A percentile compares a stretch with the other conserved stretches of the same genome.
phyloP scores from a whole-genome alignment of 1,140 invertebrate species.

The Lysiphlebus fabarum region DNA sequence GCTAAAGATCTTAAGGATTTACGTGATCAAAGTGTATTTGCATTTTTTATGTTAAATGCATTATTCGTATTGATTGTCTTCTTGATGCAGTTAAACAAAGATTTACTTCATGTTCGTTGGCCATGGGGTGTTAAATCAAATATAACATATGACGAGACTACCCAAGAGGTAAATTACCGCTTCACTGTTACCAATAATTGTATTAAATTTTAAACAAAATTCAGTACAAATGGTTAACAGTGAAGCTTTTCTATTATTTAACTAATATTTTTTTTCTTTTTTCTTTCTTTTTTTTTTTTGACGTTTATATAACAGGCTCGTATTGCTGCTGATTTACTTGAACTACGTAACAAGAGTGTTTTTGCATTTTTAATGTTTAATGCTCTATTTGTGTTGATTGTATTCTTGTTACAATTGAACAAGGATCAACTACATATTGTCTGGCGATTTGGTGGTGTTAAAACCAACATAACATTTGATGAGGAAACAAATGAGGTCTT shows the following conservation, averaged over 20 bases:
- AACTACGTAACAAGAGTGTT: slow-evolving; percentile 92
- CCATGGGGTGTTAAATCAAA: slow-evolving; percentile 90
- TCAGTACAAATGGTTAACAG: slow-evolving; percentile 21
- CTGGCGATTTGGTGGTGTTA: slow-evolving; percentile 85
- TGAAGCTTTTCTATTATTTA: slow-evolving; percentile 34
- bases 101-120: slow-evolving; percentile 89
- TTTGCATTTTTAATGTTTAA: slow-evolving; percentile 99
- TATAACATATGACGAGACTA: slow-evolving; percentile 83
- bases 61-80: slow-evolving; percentile 97
- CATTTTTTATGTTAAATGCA: slow-evolving; percentile 97
- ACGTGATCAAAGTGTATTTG: slow-evolving; percentile 90
- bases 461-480: slow-evolving; percentile 90
- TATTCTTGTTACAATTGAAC: slow-evolving; percentile 96
- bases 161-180: slow-evolving; percentile 76
- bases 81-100: slow-evolving; percentile 94
- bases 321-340: slow-evolving; percentile 83
- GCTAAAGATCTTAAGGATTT: slow-evolving; percentile 87
- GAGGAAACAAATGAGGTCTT: slow-evolving; percentile 83
- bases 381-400: slow-evolving; percentile 96
- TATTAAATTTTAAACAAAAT: slow-evolving; percentile 3
- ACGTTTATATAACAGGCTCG: slow-evolving; percentile 66
- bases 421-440: slow-evolving; percentile 93
- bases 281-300: slow-evolving; percentile 48
- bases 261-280: slow-evolving; percentile 36
- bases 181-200: slow-evolving; percentile 43